Evolutionary conservation across 2,797 vertebrate genomes (phyloP).

Genomic region (Helostoma temminkii): DNA sequence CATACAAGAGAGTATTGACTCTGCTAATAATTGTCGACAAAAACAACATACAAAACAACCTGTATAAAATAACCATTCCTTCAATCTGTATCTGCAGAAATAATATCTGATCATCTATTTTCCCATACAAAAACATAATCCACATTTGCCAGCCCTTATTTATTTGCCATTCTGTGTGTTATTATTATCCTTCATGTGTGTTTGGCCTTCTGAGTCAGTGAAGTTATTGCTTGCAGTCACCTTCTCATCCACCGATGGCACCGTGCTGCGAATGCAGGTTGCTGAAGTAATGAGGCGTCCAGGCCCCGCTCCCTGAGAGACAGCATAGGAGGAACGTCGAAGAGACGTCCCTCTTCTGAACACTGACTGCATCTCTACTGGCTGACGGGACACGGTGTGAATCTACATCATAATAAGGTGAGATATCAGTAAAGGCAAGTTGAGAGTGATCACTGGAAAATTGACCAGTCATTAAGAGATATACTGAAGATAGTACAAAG

Average conservation of each 20-base stretch:
- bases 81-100: neutral
- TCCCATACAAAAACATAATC: neutral
- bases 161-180: neutral
- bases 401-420: slow-evolving; percentile 66
- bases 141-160: neutral
- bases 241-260: slow-evolving; percentile 34
- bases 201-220: slow-evolving; percentile 10
- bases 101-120: neutral
- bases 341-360: slow-evolving; percentile 54
- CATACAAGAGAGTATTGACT: slow-evolving; percentile 26
- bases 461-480: too few species aligned
- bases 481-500: too few species aligned
- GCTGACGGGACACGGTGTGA: slow-evolving; percentile 60
- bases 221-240: slow-evolving; percentile 23
- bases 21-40: neutral
- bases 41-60: neutral
- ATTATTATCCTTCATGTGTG: slow-evolving; percentile 8
- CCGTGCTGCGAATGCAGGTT: slow-evolving; percentile 28
- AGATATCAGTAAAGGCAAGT: slow-evolving; percentile 9
- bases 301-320: slow-evolving; percentile 87
- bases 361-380: slow-evolving; percentile 73
- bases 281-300: slow-evolving; percentile 82
- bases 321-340: slow-evolving; percentile 87
- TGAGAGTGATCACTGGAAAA: too few species aligned
- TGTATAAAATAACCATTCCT: neutral